Evolutionary conservation across 2,113 vertebrate genomes (phyloP), one percentile per base, ranked within the genome.

Genomic region (Pyxicephalus adspersus): DNA sequence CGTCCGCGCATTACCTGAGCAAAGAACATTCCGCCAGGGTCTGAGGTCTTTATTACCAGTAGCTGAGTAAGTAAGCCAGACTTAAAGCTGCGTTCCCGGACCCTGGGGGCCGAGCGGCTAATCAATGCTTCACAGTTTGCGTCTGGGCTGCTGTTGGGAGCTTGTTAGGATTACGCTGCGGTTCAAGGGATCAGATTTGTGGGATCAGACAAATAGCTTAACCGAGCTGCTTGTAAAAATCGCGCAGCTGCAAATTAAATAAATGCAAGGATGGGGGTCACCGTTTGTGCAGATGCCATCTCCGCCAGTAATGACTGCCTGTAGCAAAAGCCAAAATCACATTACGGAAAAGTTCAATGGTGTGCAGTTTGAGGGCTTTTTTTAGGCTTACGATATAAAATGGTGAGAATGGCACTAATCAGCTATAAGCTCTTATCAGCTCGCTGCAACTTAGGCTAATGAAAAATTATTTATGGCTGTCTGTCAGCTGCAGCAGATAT

Each of bases 121-220:
- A 77, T 77, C 50, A 45, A 52, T 28, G 58, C 45, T 18, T 77
- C 76, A 76, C 58, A 51, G 38, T 76, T 66, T 66, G 55, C 57
- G 68, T 52, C 45, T 55, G 55, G 5, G 63, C 63, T 77, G 61
- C 63, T 54, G 61, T 66, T 34, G 50, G 63, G 64, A 77, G 76
- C 76, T 77, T 65, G 60, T 77, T 77, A 77, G 76, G 76, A 77
- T 77, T 77, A 65, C 31, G 28, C 64, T 52, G 29, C 45, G 64
- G 76, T 64, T 77, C 63, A 77, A 54, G 63, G 63, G 76, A 77
- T 77, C 60, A 77, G 63, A 65, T 77, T 65, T 66, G 76, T 55
- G 61, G 61, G 76, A 77, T 77, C 76, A 66, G 63, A 65, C 45
- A 77, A 22, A 34, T 50, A 54, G 76, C 23, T 77, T 52, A 65